Percentiles rank a stretch among this genome's conserved stretches.
Conservation (phyloP, 1,140 invertebrate genomes). For the Ephestia elutella region DNA sequence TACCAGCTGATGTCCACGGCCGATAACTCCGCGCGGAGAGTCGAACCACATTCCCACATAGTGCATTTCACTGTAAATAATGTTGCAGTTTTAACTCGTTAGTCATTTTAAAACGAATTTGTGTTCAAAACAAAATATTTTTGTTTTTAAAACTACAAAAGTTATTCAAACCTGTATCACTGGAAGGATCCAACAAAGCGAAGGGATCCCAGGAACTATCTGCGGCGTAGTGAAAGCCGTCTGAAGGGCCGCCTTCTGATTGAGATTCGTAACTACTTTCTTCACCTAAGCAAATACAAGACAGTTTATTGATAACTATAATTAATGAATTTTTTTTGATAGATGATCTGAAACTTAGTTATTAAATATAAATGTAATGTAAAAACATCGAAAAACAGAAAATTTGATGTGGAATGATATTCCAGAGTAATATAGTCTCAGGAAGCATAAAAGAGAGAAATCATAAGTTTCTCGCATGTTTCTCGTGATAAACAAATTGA, state of each 20-base stretch:
- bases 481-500: too few species aligned
- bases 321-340: not conserved
- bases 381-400: not conserved
- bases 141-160: too few species aligned
- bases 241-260: conserved; percentile 63
- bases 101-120: too few species aligned
- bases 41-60: conserved; percentile 92
- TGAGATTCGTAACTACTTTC: conserved; percentile 89
- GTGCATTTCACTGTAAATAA: conserved; percentile 87
- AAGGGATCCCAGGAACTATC: conserved; percentile 85
- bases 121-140: too few species aligned
- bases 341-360: not conserved
- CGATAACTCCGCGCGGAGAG: conserved; percentile 93
- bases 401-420: too few species aligned
- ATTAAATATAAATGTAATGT: not conserved
- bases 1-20: conserved; percentile 95
- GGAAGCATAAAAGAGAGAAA: too few species aligned
- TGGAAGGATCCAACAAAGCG: conserved; percentile 81
- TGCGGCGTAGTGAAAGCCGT: conserved; percentile 77
- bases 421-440: too few species aligned
- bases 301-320: not conserved
- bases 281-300: conserved; percentile 62
- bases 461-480: too few species aligned
- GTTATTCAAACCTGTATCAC: conserved; percentile 79
- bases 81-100: not conserved